phyloP scores from a whole-genome alignment of 2,113 vertebrate genomes.

The Tachysurus fulvidraco region DNA sequence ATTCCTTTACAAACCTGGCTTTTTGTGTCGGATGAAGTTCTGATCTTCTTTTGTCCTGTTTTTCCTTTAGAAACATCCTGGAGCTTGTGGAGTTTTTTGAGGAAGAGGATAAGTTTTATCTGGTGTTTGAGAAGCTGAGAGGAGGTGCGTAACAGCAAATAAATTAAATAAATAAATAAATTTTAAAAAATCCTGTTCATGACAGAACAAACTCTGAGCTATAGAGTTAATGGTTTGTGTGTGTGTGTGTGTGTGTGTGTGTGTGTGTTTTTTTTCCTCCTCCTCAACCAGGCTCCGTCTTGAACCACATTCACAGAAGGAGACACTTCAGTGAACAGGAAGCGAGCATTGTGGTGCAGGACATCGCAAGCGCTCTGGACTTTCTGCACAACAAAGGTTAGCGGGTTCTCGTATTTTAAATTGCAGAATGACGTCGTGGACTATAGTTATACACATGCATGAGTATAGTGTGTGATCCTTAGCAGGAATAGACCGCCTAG shows the following conservation, averaged over 20 bases:
- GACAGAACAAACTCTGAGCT: background rate
- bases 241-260: background rate
- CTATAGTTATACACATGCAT: no score
- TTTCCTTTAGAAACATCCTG: constrained; percentile 83
- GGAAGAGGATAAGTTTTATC: constrained; percentile 96
- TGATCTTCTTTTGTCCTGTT: background rate
- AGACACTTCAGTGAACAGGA: constrained; percentile 94
- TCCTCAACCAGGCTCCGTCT: constrained; percentile 82
- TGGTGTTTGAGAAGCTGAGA: constrained; percentile 97
- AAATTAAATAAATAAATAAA: no score
- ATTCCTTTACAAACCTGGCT: background rate
- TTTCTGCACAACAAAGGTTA: constrained; percentile 97
- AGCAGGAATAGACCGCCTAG: background rate
- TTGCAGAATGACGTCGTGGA: background rate
- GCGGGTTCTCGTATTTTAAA: background rate
- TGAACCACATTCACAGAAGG: constrained; percentile 92
- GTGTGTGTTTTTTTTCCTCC: background rate
- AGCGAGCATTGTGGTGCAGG: constrained; percentile 90
- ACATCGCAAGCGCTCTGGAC: constrained; percentile 94
- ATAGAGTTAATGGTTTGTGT: background rate
- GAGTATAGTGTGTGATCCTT: background rate
- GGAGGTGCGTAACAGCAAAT: constrained; percentile 76
- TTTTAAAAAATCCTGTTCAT: background rate
- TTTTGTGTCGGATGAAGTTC: background rate
- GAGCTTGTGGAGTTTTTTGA: constrained; percentile 98